Conservation (phyloP, 2,797 vertebrate genomes). For the Poeciliopsis gracilis region DNA sequence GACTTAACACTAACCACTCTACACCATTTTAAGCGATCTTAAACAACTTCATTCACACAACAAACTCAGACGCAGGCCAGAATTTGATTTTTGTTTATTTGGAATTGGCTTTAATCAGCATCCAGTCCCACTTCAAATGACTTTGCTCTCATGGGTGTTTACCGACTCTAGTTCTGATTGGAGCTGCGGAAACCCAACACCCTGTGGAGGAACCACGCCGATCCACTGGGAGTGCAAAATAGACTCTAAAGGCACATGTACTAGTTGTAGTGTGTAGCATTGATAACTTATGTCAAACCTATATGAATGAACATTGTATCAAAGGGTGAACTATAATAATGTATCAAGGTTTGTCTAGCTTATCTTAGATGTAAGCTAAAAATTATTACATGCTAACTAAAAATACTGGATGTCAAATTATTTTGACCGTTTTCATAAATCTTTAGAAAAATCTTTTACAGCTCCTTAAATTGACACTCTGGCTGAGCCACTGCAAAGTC, state of each 20-base stretch:
- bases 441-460: background rate
- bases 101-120: background rate
- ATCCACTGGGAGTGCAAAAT: background rate
- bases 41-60: background rate
- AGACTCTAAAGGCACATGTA: background rate
- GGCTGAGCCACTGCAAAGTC: background rate
- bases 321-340: background rate
- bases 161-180: background rate
- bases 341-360: background rate
- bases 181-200: background rate
- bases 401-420: background rate
- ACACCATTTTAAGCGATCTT: constrained; percentile 9
- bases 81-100: background rate
- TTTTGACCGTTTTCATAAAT: background rate
- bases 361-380: background rate
- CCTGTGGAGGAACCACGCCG: background rate
- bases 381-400: background rate
- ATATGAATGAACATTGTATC: background rate
- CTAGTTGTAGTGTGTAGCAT: background rate
- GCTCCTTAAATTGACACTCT: background rate
- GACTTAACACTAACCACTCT: constrained; percentile 33
- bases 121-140: background rate
- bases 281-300: background rate
- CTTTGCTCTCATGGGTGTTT: background rate
- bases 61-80: background rate